Evolutionary conservation across 1,140 invertebrate species (phyloP).

Genomic region (Aphelenchoides fujianensis): DNA sequence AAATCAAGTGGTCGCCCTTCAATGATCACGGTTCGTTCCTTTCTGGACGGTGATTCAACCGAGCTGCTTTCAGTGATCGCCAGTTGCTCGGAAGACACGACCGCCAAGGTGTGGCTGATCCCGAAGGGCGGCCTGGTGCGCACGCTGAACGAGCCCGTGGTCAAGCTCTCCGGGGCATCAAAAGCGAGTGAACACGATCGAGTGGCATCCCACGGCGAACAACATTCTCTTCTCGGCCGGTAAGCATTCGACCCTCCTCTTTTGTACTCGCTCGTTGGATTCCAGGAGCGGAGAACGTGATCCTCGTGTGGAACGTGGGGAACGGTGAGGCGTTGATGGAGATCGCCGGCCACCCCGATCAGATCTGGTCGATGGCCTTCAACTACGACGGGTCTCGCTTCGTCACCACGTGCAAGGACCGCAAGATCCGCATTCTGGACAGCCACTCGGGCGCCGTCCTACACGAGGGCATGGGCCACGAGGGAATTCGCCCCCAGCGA

Average conservation of each 20-base stretch:
- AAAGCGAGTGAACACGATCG: constrained; percentile 84
- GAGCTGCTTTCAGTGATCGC: constrained; percentile 91
- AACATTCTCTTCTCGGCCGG: constrained; percentile 91
- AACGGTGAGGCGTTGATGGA: constrained; percentile 82
- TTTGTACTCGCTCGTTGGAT: constrained; percentile 28
- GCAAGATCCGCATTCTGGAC: constrained; percentile 81
- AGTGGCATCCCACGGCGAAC: constrained; percentile 94
- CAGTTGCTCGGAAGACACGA: constrained; percentile 85
- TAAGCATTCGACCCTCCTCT: too few species aligned
- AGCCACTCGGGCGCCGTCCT: constrained; percentile 67
- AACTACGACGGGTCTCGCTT: constrained; percentile 84
- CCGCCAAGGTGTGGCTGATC: constrained; percentile 73
- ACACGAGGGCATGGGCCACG: constrained; percentile 78
- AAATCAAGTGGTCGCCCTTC: constrained; percentile 96
- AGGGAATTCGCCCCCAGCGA: constrained; percentile 85
- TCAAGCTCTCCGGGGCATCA: constrained; percentile 90
- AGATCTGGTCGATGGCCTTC: constrained; percentile 84
- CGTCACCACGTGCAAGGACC: constrained; percentile 89
- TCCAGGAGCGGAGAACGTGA: constrained; percentile 62
- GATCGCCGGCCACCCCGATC: constrained; percentile 82
- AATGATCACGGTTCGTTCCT: constrained; percentile 82
- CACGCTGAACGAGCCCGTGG: constrained; percentile 85
- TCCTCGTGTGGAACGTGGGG: constrained; percentile 86
- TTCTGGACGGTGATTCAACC: too few species aligned
- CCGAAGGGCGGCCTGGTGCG: constrained; percentile 80